Evolutionary conservation across 2,113 vertebrate species (phyloP), one percentile per base, ranked within the genome.

Genomic region (Platycercus adscitus): DNA sequence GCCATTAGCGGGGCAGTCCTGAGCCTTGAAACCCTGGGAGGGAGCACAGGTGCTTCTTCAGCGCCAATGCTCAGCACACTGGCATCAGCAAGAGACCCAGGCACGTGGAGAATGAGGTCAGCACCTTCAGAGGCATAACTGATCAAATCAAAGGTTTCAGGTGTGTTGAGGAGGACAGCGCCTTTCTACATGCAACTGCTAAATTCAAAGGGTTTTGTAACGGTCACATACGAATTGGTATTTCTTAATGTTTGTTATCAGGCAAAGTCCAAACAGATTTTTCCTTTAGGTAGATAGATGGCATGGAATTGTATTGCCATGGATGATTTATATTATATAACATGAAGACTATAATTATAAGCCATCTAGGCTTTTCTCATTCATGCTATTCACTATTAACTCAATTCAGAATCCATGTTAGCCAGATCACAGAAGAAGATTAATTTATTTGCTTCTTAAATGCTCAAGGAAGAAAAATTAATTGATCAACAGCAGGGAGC

Each of bases 51-150:
- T 0, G 0, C 4, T 60, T 35, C 18, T 46, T 61, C 43, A 60
- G 33, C 0, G 0, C 5, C 4, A 0, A 9, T 35, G 55, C 25
- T 87, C 31, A 20, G 23, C 7, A 23, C 16, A 6, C 10, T 9
- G 46, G 6, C 29, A 29, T 37, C 24, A 25, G 23, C 9, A 26
- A 46, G 28, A 66, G 11, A 44, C 18, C 68, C 7, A 9, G 26
- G 10, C 15, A 7, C 11, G 43, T 53, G 56, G 20, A 46, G 21
- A 26, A 72, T 17, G 17, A 82, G 13, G 18, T 63, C 77, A 61
- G 24, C 13, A 49, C 8, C 14, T 76, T 84, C 21, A 6, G 31
- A 68, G 16, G 6, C 6, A 10, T 19, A 71, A 28, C 16, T 64
- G 26, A 11, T n/a, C 35, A 72, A 55, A 85, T 37, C 9, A 73